These are phyloP conservation scores for Pseudorectes ferrugineus DNA, from an alignment of 2,113 vertebrate genomes.

Conservation along the genomic window DNA sequence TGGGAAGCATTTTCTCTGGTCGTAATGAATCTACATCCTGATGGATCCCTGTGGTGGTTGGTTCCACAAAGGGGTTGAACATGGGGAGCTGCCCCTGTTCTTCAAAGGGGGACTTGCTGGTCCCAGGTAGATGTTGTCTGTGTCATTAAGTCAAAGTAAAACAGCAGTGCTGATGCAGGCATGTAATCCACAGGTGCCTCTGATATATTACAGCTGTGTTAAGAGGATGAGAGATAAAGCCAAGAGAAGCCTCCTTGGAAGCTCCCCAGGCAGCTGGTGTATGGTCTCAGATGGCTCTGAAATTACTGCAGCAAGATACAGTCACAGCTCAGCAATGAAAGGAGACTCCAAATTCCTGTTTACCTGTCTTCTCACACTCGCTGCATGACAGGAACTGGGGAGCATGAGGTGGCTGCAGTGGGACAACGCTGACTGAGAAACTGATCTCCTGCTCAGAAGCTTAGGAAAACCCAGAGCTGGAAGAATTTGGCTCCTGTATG, in stretches of 20 bases:
- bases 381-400: background rate
- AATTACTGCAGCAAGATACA: background rate
- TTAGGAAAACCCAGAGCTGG: background rate
- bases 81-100: background rate
- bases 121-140: background rate
- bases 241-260: background rate
- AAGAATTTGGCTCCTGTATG: background rate
- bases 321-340: background rate
- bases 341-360: background rate
- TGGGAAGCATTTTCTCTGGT: background rate
- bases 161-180: background rate
- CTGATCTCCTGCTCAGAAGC: background rate
- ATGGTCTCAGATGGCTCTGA: background rate
- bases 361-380: background rate
- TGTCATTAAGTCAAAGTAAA: background rate
- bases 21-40: background rate
- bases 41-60: background rate
- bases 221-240: background rate
- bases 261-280: background rate
- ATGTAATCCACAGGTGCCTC: background rate
- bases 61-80: background rate
- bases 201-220: background rate
- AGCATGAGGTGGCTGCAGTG: accelerated
- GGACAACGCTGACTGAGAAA: background rate
- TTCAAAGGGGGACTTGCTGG: background rate